A percentile compares a stretch with the other conserved stretches of the same genome.
phyloP scores from a whole-genome alignment of 2,797 vertebrate species.

The Choloepus didactylus region DNA sequence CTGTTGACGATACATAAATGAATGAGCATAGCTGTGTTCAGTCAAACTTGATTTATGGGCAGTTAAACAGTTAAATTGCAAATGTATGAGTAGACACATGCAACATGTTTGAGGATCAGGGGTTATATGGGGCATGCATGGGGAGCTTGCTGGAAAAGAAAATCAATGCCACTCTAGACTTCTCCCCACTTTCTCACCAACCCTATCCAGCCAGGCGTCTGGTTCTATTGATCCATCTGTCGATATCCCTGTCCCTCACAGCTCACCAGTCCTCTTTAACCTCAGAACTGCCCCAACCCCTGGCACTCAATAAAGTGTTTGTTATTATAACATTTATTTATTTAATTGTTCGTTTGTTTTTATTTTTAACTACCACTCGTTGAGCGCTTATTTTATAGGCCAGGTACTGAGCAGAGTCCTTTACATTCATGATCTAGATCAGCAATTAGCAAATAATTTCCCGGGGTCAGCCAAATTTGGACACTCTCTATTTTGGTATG shows the following conservation, averaged over 20 bases:
- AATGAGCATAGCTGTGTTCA: no score
- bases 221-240: neutral
- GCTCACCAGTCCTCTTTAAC: neutral
- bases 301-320: neutral
- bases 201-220: neutral
- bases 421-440: neutral
- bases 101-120: neutral
- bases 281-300: neutral
- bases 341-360: neutral
- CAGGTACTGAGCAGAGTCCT: neutral
- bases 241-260: neutral
- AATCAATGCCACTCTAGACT: slow-evolving; percentile 2
- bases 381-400: neutral
- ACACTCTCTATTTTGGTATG: neutral
- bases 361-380: neutral
- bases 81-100: neutral
- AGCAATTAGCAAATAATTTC: neutral
- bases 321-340: no score
- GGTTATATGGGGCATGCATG: neutral
- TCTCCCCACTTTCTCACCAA: neutral
- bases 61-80: neutral
- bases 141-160: neutral
- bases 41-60: no score
- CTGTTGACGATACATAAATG: no score
- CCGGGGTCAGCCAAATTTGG: neutral